phyloP scores from a whole-genome alignment of 2,888 invertebrate genomes.

The Automeris io region DNA sequence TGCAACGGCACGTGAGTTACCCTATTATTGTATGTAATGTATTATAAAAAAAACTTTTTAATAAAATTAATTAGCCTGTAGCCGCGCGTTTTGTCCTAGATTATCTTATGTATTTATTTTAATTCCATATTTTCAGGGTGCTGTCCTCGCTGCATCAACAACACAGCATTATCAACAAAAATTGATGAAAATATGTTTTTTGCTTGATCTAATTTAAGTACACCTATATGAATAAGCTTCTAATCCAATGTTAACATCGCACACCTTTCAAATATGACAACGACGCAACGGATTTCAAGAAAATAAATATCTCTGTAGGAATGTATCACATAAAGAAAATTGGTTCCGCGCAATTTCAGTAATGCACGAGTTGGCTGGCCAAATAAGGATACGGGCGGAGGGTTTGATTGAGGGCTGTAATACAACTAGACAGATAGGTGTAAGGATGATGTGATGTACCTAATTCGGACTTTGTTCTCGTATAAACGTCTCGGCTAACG shows the following conservation, averaged over 20 bases:
- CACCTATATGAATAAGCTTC: too few relatives aligned
- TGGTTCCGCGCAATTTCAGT: conserved; percentile 66
- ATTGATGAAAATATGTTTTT: too few relatives aligned
- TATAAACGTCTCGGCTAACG: conserved; percentile 6
- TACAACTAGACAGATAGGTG: conserved; percentile 22
- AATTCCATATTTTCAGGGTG: too few relatives aligned
- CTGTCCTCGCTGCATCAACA: too few relatives aligned
- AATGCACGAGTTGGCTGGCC: conserved; percentile 63
- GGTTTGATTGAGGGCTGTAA: conserved; percentile 51
- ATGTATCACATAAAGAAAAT: conserved; percentile 61
- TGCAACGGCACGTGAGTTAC: too few relatives aligned
- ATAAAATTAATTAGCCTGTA: too few relatives aligned
- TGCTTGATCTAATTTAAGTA: too few relatives aligned
- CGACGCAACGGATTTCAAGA: conserved; percentile 33
- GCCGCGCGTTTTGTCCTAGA: too few relatives aligned
- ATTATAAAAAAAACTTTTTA: too few relatives aligned
- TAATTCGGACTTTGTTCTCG: not conserved
- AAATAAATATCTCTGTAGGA: conserved; percentile 45
- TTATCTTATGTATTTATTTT: too few relatives aligned
- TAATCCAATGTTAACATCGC: not conserved
- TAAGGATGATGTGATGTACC: conserved; percentile 1
- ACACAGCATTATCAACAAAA: too few relatives aligned
- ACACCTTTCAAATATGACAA: conserved; percentile 23
- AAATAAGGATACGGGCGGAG: conserved; percentile 38
- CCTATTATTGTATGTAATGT: too few relatives aligned